Base-by-base conservation (phyloP, 2,113 vertebrate genomes). In the Oreocharis arfaki region DNA sequence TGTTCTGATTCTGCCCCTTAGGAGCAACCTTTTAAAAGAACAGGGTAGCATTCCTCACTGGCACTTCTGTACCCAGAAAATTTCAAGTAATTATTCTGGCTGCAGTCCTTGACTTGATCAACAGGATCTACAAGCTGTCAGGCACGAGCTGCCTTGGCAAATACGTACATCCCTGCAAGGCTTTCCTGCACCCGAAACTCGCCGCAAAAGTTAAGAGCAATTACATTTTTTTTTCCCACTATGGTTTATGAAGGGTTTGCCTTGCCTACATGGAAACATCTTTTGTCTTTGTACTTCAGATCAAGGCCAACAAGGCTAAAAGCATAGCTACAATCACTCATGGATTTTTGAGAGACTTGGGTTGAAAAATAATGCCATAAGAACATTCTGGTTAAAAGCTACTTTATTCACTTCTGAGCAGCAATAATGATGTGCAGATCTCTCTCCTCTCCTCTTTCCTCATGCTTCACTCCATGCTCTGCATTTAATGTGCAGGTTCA, bases 81-180 rank as follows among this genome's bases (percentile, higher is more conserved):
- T 53, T 94, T 95, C 63, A 85, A 64, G 84, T 70, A 90, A 80
- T 96, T 95, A 94, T 96, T 88, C 44, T 42, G 75, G 37, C 57
- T 65, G 24, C 84, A 85, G 86, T 65, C 76, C 63, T 61, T 88
- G 91, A 96, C 89, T 84, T 44, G 93, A 89, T 91, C 80, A 84
- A 87, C 85, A 86, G 89, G 90, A 95, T 93, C 59, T 86, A 55
- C 12, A 52, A 93, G 50, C 39, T 80, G 67, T 61, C 92, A 46
- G 32, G 37, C 24, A 69, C 10, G 12, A 85, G 63, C n/a, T 87
- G 93, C 76, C 61, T 75, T 5, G 1, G 65, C 61, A 69, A 67
- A 50, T 26, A 32, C 22, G 19, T 26, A 19, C 30, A 37, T n/a
- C 71, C 64, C 57, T 52, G 44, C 56, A 76, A 82, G 82, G 76